Percentiles rank a stretch among this genome's conserved stretches.
Conservation (phyloP, 2,888 invertebrate genomes). For the Megalurothrips usitatus region DNA sequence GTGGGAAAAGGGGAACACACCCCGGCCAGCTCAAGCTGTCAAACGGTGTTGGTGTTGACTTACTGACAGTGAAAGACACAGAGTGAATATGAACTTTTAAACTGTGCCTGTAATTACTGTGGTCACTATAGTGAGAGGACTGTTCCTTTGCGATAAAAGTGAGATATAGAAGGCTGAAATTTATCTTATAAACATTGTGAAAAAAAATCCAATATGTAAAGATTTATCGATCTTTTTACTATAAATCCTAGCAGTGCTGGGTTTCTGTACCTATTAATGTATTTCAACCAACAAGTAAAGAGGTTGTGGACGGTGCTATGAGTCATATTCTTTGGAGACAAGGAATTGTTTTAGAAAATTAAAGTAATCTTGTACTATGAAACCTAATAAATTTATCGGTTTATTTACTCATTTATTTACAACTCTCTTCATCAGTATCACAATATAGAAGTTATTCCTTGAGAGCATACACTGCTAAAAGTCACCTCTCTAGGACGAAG, state of each 20-base stretch:
- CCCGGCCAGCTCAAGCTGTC: background rate
- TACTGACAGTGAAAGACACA: background rate
- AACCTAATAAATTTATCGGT: background rate
- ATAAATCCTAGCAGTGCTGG: too few relatives aligned
- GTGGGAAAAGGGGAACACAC: background rate
- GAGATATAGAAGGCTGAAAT: background rate
- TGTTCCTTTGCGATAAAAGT: background rate
- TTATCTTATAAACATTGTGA: background rate
- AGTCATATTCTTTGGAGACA: too few relatives aligned
- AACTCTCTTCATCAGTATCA: slow-evolving; percentile 9
- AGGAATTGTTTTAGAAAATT: too few relatives aligned
- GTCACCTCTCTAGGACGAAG: background rate
- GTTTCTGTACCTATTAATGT: too few relatives aligned
- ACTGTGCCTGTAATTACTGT: background rate
- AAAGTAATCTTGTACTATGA: too few relatives aligned
- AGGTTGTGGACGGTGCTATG: too few relatives aligned
- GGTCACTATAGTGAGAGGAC: too few relatives aligned
- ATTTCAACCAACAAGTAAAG: too few relatives aligned
- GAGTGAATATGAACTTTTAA: background rate
- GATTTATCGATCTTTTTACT: too few relatives aligned
- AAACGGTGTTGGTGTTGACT: background rate
- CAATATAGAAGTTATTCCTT: slow-evolving; percentile 16
- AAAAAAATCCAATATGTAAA: too few relatives aligned
- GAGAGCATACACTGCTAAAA: background rate
- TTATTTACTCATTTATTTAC: slow-evolving; percentile 15